phyloP scores from a whole-genome alignment of 2,888 invertebrate genomes.

The Latheticus oryzae region DNA sequence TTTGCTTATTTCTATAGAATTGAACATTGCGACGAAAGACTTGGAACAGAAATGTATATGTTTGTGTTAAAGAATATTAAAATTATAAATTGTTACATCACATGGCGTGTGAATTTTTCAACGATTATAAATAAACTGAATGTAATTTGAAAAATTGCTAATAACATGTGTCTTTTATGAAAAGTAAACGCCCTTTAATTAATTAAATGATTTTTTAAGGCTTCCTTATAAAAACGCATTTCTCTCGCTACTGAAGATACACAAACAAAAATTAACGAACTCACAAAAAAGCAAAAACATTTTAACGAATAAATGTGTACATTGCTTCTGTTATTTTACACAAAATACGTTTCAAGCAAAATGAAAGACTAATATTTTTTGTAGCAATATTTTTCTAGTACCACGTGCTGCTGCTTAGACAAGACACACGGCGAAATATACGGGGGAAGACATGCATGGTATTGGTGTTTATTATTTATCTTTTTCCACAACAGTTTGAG shows the following conservation, averaged over 20 bases:
- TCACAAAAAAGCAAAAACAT: slow-evolving; percentile 52
- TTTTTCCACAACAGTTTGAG: too few relatives aligned
- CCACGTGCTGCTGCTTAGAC: slow-evolving; percentile 61
- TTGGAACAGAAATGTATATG: slow-evolving; percentile 47
- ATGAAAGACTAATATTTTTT: slow-evolving; percentile 67
- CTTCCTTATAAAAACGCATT: slow-evolving; percentile 36
- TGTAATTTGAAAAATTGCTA: slow-evolving; percentile 21
- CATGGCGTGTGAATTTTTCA: slow-evolving; percentile 51
- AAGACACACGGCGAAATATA: slow-evolving; percentile 49
- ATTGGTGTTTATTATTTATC: slow-evolving; percentile 7
- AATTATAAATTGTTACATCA: slow-evolving; percentile 52
- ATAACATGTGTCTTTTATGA: slow-evolving; percentile 23
- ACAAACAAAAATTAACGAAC: slow-evolving; percentile 46
- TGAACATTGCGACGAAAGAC: slow-evolving; percentile 48
- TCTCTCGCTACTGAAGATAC: slow-evolving; percentile 32
- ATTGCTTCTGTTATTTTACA: slow-evolving; percentile 62
- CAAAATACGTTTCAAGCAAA: slow-evolving; percentile 64
- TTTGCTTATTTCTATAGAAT: slow-evolving; percentile 50
- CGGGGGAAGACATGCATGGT: slow-evolving; percentile 4
- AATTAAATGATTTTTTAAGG: slow-evolving; percentile 43
- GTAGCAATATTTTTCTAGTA: slow-evolving; percentile 58
- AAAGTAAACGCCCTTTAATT: slow-evolving; percentile 38
- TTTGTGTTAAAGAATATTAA: slow-evolving; percentile 51
- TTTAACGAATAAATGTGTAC: slow-evolving; percentile 51
- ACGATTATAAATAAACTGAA: slow-evolving; percentile 29